Evolutionary conservation across 2,888 invertebrate species (phyloP), one percentile per base, ranked within the genome.

Genomic region (Macrophya alboannulata): DNA sequence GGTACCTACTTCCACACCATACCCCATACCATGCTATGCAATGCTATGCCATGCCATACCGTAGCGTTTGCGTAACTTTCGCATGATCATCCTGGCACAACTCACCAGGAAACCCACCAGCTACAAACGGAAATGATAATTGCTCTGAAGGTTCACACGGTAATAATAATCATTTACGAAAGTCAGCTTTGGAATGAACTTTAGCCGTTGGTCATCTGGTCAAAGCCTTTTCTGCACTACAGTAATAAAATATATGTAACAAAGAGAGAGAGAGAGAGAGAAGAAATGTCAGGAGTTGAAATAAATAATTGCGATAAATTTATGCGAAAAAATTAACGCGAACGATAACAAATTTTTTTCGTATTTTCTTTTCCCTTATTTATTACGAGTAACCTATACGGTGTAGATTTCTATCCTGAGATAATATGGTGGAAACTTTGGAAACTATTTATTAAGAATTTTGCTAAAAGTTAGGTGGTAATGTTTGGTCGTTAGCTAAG

Each of bases 111-210:
- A 83, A 51, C 31, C 71, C n/a, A 31, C 4, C 43, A 15, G 68
- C 48, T 48, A 68, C 65, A 51, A 48, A 65, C 83, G 83, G 83
- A 83, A 83, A 83, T 83, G 68, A 83, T 71, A 83, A 83, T 83
- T 83, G 37, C 68, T 10, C 3, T 17, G 55, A 37, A 43, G 83
- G 31, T 83, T 83, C 83, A 71, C 83, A 83, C 83, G 83, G 9
- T 83, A 43, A 68, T 83, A 45, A 71, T 83, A n/a, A 83, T 83
- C 43, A 55, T 83, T 68, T 43, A 31, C 21, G 37, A 83, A 31
- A 40, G 40, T n/a, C 2, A 62, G 21, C 37, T n/a, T 55, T 55
- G n/a, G n/a, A 17, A 25, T 1, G 4, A 9, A 51, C 62, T 62
- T 21, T 21, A 40, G n/a, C 10, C 40, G 8, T 81, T 40, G 21